These are phyloP conservation scores for Trichosurus vulpecula DNA, from an alignment of 2,797 vertebrate species.

Conservation along the genomic window DNA sequence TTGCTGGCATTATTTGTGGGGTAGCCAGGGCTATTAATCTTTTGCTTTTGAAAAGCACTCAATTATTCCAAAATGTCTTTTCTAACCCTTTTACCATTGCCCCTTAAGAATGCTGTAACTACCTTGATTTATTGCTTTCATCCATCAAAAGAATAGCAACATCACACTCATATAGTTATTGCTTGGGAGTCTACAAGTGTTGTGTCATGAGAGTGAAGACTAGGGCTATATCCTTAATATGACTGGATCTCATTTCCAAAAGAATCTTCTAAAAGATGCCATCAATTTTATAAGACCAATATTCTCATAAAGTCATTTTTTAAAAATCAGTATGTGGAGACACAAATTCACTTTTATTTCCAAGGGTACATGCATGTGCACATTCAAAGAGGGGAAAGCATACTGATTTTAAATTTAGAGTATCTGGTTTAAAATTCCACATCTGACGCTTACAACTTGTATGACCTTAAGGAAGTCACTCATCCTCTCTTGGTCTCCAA, in stretches of 20 bases:
- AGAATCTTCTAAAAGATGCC: background rate
- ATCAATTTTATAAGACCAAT: background rate
- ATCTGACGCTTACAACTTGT: background rate
- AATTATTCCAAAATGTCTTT: slow-evolving; percentile 41
- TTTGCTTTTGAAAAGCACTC: slow-evolving; percentile 43
- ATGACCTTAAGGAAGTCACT: background rate
- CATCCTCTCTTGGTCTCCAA: background rate
- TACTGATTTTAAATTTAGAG: background rate
- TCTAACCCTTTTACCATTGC: slow-evolving; percentile 25
- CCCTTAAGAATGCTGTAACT: slow-evolving; percentile 17
- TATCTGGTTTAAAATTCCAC: background rate
- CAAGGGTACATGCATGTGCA: background rate
- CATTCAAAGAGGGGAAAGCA: background rate
- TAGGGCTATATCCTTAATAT: rapidly evolving
- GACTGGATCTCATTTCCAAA: background rate
- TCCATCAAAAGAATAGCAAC: background rate
- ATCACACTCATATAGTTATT: background rate
- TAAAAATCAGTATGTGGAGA: background rate
- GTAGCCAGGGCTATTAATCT: slow-evolving; percentile 23
- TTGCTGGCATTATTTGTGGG: background rate
- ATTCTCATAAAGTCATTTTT: background rate
- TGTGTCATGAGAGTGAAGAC: background rate
- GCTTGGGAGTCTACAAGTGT: background rate
- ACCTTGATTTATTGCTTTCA: slow-evolving; percentile 10
- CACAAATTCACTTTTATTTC: background rate